A percentile compares a stretch with the other conserved stretches of the same genome.
Evolutionary conservation across 2,113 vertebrate species (phyloP).

Genomic region (Coturnix japonica): DNA sequence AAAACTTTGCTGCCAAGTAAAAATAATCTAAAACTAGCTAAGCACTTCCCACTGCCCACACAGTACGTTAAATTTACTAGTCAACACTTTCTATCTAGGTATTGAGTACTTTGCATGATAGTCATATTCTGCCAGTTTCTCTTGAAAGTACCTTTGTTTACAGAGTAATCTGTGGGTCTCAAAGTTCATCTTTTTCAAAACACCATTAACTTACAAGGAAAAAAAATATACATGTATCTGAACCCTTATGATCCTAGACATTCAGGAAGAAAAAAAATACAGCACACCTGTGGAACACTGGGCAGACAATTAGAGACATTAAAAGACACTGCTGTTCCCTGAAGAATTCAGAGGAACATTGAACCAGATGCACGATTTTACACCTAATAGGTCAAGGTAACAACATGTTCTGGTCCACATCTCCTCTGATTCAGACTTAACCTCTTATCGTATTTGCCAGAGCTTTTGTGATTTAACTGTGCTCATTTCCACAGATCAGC

Average conservation of each 20-base stretch:
- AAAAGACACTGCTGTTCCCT: neutral
- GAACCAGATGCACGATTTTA: neutral
- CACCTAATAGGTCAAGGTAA: neutral
- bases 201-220: neutral
- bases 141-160: neutral
- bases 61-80: neutral
- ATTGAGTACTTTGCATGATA: fast-evolving
- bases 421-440: neutral
- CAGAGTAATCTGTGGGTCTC: neutral
- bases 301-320: neutral
- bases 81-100: neutral
- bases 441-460: neutral
- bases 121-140: neutral
- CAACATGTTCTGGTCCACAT: neutral
- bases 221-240: neutral
- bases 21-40: neutral
- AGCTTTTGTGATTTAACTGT: neutral
- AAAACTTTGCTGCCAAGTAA: neutral
- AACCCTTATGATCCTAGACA: neutral
- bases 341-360: neutral
- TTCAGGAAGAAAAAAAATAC: neutral
- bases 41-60: neutral
- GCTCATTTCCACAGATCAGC: fast-evolving
- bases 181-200: fast-evolving
- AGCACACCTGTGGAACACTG: neutral